Evolutionary conservation across 2,113 vertebrate genomes (phyloP).

Genomic region (Mionectes macconnelli): DNA sequence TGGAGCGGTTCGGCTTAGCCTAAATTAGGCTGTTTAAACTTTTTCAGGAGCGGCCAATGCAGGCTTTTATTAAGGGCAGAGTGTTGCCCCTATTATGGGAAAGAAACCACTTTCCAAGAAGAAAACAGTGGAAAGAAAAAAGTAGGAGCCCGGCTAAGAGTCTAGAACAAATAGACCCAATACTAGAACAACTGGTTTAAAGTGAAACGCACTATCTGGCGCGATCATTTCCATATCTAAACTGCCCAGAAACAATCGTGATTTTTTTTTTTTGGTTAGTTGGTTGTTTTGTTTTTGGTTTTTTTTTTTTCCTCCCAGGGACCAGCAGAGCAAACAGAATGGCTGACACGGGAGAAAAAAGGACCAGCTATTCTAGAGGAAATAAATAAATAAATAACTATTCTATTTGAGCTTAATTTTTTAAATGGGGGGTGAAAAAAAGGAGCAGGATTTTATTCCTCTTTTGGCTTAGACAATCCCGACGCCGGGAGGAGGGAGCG

Average conservation of each 20-base stretch:
- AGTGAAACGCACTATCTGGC: background rate
- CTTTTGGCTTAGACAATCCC: background rate
- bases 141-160: background rate
- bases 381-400: background rate
- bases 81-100: background rate
- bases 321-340: background rate
- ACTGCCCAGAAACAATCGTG: background rate
- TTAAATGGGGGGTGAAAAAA: rapidly evolving
- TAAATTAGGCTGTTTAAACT: background rate
- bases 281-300: background rate
- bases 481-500: background rate
- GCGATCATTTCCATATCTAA: constrained; percentile 34
- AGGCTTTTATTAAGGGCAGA: background rate
- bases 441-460: background rate
- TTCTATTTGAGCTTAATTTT: background rate
- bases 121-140: background rate
- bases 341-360: background rate
- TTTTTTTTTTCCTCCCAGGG: background rate
- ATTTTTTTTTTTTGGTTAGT: background rate
- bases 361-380: background rate
- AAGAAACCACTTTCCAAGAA: background rate
- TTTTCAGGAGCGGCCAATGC: background rate
- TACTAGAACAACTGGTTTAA: background rate
- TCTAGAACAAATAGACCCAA: background rate
- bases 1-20: background rate